Percentiles rank a stretch among this genome's conserved stretches.
Evolutionary conservation across 2,888 invertebrate species (phyloP).

Genomic region (Noctua janthina): DNA sequence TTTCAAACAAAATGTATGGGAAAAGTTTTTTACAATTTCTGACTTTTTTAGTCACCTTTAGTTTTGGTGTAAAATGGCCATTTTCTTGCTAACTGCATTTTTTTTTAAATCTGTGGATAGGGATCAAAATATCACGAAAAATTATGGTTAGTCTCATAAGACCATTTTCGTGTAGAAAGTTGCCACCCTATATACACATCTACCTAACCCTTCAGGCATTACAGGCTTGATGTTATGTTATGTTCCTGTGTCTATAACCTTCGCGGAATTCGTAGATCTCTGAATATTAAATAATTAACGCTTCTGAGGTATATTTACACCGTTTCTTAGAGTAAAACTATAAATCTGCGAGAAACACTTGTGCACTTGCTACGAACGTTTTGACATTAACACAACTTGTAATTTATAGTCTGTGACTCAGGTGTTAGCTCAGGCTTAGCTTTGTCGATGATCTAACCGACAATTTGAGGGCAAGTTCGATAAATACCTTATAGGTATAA

Average conservation of each 20-base stretch:
- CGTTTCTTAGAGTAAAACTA: constrained; percentile 31
- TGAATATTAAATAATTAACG: background rate
- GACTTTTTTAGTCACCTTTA: too few relatives aligned
- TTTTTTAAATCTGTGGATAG: too few relatives aligned
- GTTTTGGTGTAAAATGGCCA: too few relatives aligned
- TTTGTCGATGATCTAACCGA: constrained; percentile 53
- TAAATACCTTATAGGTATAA: background rate
- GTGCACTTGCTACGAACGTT: constrained; percentile 50
- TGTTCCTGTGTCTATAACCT: background rate
- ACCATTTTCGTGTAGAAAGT: too few relatives aligned
- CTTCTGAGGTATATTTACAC: background rate
- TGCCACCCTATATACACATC: too few relatives aligned
- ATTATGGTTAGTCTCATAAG: too few relatives aligned
- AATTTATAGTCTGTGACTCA: constrained; percentile 58
- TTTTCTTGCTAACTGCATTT: too few relatives aligned
- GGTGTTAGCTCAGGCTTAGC: constrained; percentile 45
- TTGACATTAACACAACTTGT: constrained; percentile 49
- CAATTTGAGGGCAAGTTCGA: constrained; percentile 12
- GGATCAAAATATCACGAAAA: too few relatives aligned
- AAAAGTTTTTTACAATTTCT: too few relatives aligned
- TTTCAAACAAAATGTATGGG: too few relatives aligned
- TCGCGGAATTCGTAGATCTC: background rate
- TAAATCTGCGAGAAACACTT: constrained; percentile 39
- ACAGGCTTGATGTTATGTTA: background rate
- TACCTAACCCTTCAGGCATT: background rate